Conservation (phyloP, 2,888 invertebrate species). For the Leptinotarsa tumamoca region DNA sequence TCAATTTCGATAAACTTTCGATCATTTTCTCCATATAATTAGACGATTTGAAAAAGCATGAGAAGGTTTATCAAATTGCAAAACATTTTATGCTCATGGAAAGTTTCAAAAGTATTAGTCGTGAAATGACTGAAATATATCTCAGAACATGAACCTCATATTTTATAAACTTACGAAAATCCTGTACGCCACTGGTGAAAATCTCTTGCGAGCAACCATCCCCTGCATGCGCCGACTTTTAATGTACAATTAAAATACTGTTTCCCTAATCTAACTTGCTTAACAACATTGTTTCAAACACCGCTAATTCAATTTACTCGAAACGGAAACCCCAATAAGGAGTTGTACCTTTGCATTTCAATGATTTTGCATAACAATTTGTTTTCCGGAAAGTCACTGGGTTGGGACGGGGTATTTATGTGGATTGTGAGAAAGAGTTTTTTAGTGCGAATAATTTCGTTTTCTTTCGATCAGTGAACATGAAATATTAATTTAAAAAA, state of each 20-base stretch:
- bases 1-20: no score
- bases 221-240: conserved; percentile 57
- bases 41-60: no score
- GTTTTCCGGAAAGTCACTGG: not conserved
- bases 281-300: conserved; percentile 59
- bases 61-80: no score
- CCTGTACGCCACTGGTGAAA: not conserved
- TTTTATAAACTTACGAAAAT: no score
- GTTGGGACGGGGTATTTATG: not conserved
- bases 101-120: no score
- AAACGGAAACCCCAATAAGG: conserved; percentile 48
- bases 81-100: no score
- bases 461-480: not conserved
- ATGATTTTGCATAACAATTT: conserved; percentile 31
- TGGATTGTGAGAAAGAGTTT: not conserved
- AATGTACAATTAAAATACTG: conserved; percentile 66
- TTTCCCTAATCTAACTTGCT: conserved; percentile 61
- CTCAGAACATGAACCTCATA: no score
- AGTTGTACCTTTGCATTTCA: conserved; percentile 43
- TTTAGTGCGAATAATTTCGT: not conserved
- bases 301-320: conserved; percentile 49
- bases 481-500: no score
- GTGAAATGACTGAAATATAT: no score
- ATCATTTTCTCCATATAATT: no score
- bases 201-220: conserved; percentile 30